A percentile compares a stretch with the other conserved stretches of the same genome.
Evolutionary conservation across 2,113 vertebrate genomes (phyloP).

Genomic region (Cheilinus undulatus): DNA sequence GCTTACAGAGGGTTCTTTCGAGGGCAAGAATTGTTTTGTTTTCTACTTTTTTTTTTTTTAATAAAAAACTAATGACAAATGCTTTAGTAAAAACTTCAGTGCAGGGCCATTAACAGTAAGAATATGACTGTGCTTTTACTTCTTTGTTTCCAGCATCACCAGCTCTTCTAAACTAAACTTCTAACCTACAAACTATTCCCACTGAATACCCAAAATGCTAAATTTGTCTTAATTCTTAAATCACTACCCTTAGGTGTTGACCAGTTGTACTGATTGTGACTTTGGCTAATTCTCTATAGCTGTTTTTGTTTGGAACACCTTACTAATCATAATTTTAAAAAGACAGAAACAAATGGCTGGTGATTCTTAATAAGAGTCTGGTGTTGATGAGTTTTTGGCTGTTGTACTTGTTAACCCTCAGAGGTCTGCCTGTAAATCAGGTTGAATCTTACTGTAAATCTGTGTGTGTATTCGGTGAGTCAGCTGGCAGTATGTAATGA

Average conservation of each 20-base stretch:
- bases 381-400: background rate
- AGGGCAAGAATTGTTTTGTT: no score
- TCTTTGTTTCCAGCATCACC: no score
- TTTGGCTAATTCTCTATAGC: constrained; percentile 23
- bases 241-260: constrained; percentile 10
- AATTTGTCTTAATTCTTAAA: constrained; percentile 18
- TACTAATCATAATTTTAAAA: background rate
- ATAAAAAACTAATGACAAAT: no score
- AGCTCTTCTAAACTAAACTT: no score
- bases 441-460: constrained; percentile 1
- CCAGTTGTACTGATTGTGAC: background rate
- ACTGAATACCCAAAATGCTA: constrained; percentile 3
- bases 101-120: no score
- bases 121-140: no score
- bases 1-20: no score
- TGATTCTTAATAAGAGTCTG: background rate
- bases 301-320: background rate
- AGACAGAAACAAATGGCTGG: background rate
- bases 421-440: constrained; percentile 11
- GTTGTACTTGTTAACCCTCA: background rate
- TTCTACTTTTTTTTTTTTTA: no score
- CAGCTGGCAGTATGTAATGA: constrained; percentile 16
- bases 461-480: constrained; percentile 7
- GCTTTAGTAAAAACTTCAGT: no score
- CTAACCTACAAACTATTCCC: no score